These are phyloP conservation scores for Balanococcus diminutus DNA, from an alignment of 2,888 invertebrate species.

Conservation along the genomic window DNA sequence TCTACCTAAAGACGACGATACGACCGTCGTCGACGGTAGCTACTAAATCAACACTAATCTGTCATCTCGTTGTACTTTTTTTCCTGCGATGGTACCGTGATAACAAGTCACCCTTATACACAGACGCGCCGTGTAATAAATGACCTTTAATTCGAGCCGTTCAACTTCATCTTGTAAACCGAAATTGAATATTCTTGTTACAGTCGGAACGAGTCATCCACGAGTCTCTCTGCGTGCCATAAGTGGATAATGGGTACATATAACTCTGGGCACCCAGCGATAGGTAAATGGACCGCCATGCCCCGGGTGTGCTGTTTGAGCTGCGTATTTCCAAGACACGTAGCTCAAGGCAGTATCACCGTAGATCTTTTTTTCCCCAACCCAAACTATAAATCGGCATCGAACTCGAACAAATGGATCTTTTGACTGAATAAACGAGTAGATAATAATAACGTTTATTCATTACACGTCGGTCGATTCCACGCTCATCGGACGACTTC, in stretches of 20 bases:
- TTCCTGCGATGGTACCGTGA: not conserved
- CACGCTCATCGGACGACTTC: not conserved
- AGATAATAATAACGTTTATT: not conserved
- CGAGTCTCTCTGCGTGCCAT: not conserved
- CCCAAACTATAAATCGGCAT: not conserved
- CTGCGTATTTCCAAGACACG: not conserved
- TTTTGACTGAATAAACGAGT: not conserved
- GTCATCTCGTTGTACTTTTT: not conserved
- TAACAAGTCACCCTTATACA: not conserved
- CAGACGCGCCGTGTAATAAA: not conserved
- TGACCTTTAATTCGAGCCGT: not conserved
- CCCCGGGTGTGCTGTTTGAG: not conserved
- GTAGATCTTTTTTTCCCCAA: no score
- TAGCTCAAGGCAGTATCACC: not conserved
- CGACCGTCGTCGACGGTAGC: not conserved
- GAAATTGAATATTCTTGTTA: not conserved
- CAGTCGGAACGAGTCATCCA: not conserved
- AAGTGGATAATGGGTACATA: not conserved
- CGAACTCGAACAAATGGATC: not conserved
- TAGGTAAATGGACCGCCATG: not conserved
- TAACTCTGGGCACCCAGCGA: not conserved
- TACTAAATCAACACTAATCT: slow-evolving; percentile 31
- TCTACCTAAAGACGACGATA: not conserved
- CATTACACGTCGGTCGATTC: not conserved
- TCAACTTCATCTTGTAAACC: not conserved